Percentiles rank a stretch among this genome's conserved stretches.
phyloP scores from a whole-genome alignment of 2,113 vertebrate genomes.

The Ursus arctos region DNA sequence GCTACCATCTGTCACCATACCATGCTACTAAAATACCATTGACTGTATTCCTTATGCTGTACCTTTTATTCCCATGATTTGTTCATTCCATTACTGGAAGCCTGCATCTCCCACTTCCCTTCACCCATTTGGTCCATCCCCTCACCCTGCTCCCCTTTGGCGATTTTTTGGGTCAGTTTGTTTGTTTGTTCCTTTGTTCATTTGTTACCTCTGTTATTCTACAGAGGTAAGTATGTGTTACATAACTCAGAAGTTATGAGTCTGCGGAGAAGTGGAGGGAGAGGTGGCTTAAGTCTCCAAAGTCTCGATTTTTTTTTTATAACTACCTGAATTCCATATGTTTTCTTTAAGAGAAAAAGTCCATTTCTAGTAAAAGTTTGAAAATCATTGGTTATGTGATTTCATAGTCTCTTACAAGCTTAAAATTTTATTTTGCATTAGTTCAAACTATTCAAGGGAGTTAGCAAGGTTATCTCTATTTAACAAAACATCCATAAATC shows the following conservation, averaged over 20 bases:
- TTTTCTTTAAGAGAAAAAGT: not conserved
- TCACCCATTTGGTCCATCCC: not conserved
- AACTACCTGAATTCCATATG: not conserved
- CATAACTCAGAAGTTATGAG: not conserved
- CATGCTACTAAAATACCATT: not conserved
- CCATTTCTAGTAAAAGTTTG: not conserved
- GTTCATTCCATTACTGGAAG: not conserved
- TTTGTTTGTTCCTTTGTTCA: not conserved
- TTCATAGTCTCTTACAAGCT: not conserved
- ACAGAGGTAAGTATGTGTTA: not conserved
- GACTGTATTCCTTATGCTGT: not conserved
- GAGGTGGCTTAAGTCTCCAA: not conserved
- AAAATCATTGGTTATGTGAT: not conserved
- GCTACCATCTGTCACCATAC: not conserved
- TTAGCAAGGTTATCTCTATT: not conserved
- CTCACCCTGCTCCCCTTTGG: not conserved
- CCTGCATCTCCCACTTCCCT: not conserved
- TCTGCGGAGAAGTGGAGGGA: not conserved
- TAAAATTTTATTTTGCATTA: slow-evolving; percentile 27
- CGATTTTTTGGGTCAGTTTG: not conserved
- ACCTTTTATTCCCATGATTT: not conserved
- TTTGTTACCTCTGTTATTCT: not conserved
- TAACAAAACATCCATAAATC: not conserved
- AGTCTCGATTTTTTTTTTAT: not conserved
- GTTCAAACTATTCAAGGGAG: not conserved